Conservation (phyloP, 1,140 invertebrate genomes). For the Aphis craccivora region DNA sequence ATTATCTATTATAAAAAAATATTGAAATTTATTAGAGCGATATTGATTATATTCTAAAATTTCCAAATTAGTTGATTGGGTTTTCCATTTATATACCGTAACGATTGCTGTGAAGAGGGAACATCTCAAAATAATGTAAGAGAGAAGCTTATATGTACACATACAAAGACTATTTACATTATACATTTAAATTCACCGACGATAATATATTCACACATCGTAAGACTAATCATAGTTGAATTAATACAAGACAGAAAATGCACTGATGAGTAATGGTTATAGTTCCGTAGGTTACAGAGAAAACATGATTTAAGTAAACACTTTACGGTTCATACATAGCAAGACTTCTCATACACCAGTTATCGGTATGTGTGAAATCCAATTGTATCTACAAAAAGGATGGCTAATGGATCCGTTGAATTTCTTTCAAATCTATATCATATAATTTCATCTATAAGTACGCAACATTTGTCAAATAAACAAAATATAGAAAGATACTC, state of each 20-base stretch:
- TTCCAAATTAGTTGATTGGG: background rate
- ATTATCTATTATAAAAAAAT: background rate
- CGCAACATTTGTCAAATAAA: background rate
- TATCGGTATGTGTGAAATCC: background rate
- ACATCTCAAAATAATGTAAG: background rate
- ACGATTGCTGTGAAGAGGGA: too few species aligned
- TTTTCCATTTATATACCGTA: background rate
- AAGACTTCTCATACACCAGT: background rate
- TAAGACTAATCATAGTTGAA: background rate
- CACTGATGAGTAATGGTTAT: background rate
- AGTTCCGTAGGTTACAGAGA: background rate
- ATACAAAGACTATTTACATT: background rate
- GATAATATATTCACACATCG: background rate
- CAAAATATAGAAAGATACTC: background rate
- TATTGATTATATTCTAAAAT: background rate
- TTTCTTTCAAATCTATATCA: background rate
- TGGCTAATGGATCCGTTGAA: background rate
- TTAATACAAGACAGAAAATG: background rate
- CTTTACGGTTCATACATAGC: background rate
- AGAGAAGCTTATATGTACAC: background rate
- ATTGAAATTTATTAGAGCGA: background rate
- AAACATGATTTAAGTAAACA: slow-evolving; percentile 1
- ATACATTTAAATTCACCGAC: background rate
- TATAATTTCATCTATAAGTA: background rate
- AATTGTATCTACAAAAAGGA: background rate